phyloP scores from a whole-genome alignment of 2,113 vertebrate species.

The Poecile atricapillus region DNA sequence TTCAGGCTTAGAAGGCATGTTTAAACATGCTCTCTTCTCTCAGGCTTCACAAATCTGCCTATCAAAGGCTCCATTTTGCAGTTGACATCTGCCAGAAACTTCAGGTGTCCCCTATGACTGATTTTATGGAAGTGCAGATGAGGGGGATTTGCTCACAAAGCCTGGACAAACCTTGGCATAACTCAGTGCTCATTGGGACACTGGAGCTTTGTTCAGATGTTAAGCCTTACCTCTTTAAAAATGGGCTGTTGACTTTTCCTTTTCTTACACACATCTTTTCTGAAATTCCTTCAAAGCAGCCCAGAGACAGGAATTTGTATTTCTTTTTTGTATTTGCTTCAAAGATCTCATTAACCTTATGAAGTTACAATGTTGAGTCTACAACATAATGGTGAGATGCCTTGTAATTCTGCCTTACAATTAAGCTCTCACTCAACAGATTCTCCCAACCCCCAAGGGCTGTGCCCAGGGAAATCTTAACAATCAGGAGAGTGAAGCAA shows the following conservation, averaged over 20 bases:
- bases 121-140: background rate
- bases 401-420: background rate
- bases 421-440: constrained; percentile 11
- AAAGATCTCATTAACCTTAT: background rate
- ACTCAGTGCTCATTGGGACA: background rate
- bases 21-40: background rate
- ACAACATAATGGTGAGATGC: background rate
- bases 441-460: background rate
- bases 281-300: background rate
- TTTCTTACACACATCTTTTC: background rate
- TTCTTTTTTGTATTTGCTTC: background rate
- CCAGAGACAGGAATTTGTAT: background rate
- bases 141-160: background rate
- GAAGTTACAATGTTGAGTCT: background rate
- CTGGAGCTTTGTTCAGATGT: background rate
- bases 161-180: background rate
- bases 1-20: background rate
- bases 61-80: background rate
- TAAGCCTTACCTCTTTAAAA: background rate
- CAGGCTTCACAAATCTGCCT: background rate
- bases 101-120: background rate
- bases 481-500: background rate
- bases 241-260: background rate
- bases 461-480: background rate
- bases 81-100: background rate